phyloP scores from a whole-genome alignment of 2,797 vertebrate species.

The Antennarius maculatus region DNA sequence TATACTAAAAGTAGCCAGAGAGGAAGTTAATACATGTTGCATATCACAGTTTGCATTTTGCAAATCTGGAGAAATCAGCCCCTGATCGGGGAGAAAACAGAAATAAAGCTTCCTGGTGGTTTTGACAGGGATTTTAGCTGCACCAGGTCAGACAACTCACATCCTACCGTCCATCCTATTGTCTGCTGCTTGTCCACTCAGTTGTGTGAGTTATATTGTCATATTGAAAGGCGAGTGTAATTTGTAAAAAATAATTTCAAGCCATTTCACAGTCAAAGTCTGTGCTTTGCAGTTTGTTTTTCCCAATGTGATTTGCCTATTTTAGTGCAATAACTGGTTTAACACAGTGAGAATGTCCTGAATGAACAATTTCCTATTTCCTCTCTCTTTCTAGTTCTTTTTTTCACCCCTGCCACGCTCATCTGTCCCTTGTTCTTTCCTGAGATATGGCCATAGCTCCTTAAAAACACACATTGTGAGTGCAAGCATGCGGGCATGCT shows the following conservation, averaged over 20 bases:
- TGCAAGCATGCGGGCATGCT: constrained; percentile 44
- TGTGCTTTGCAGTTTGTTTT: constrained; percentile 16
- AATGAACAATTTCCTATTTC: constrained; percentile 35
- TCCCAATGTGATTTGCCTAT: constrained; percentile 23
- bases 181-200: not conserved
- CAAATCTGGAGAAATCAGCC: too few relatives aligned
- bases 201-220: not conserved
- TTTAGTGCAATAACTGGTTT: constrained; percentile 50
- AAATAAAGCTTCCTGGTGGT: constrained; percentile 1
- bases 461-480: constrained; percentile 72
- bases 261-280: constrained; percentile 3
- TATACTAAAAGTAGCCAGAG: too few relatives aligned
- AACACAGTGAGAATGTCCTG: constrained; percentile 48
- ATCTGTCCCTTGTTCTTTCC: constrained; percentile 73
- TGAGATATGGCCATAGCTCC: constrained; percentile 83
- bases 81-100: not conserved
- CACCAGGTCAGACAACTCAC: too few relatives aligned
- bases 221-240: constrained; percentile 1
- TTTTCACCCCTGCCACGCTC: constrained; percentile 50
- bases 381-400: constrained; percentile 36
- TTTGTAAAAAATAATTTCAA: not conserved
- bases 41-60: too few relatives aligned
- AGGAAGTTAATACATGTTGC: too few relatives aligned
- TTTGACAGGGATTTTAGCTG: too few relatives aligned
- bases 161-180: not conserved